A percentile compares a stretch with the other conserved stretches of the same genome.
These are phyloP conservation scores for Yponomeuta malinellus DNA, from an alignment of 2,888 invertebrate genomes.

Conservation along the genomic window DNA sequence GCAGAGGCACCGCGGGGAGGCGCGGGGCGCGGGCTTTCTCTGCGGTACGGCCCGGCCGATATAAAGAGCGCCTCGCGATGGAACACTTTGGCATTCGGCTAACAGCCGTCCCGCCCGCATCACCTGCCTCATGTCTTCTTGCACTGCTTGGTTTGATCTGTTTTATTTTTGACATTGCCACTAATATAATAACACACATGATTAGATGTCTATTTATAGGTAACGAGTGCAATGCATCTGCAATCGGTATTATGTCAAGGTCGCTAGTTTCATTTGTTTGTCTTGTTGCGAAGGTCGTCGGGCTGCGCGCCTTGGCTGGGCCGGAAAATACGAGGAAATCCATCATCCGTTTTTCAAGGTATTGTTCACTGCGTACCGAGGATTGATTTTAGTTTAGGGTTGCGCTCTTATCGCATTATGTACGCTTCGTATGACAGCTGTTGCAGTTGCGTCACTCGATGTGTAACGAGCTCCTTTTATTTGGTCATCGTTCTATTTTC, in stretches of 20 bases:
- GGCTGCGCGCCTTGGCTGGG: slow-evolving; percentile 50
- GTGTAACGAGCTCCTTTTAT: slow-evolving; percentile 10
- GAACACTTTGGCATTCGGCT: slow-evolving; percentile 73
- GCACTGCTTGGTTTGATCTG: slow-evolving; percentile 48
- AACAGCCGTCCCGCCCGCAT: slow-evolving; percentile 72
- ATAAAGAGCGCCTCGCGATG: slow-evolving; percentile 70
- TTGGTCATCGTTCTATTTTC: slow-evolving; percentile 18
- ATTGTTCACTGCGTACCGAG: slow-evolving; percentile 45
- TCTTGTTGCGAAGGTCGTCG: slow-evolving; percentile 67
- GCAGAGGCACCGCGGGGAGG: slow-evolving; percentile 48
- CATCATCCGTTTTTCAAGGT: slow-evolving; percentile 66
- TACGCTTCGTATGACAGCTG: neutral
- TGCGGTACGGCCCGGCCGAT: slow-evolving; percentile 57
- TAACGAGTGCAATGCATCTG: slow-evolving; percentile 61
- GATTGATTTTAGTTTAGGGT: slow-evolving; percentile 36
- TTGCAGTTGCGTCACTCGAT: slow-evolving; percentile 7
- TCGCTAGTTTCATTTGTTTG: slow-evolving; percentile 67
- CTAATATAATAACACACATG: slow-evolving; percentile 57
- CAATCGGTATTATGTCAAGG: slow-evolving; percentile 67
- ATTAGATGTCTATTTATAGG: slow-evolving; percentile 59
- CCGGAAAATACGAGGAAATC: slow-evolving; percentile 74
- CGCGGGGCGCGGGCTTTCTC: slow-evolving; percentile 69
- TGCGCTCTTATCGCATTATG: neutral
- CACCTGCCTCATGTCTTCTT: slow-evolving; percentile 49
- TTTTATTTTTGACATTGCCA: slow-evolving; percentile 50